A percentile compares a stretch with the other conserved stretches of the same genome.
phyloP scores from a whole-genome alignment of 2,113 vertebrate genomes.

The Bettongia penicillata region DNA sequence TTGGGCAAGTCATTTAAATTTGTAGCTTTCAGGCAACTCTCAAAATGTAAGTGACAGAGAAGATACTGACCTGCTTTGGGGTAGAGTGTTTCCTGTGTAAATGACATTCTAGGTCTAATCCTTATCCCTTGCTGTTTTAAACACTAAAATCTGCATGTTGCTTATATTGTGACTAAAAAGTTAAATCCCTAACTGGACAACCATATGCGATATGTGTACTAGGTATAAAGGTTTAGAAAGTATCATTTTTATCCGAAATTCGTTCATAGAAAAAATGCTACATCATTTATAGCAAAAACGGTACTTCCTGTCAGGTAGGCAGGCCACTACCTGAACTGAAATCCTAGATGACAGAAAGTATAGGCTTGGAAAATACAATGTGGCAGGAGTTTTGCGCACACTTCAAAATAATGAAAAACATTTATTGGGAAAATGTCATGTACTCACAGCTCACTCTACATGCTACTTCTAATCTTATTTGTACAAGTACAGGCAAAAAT shows the following conservation, averaged over 20 bases:
- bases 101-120: neutral
- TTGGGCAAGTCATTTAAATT: neutral
- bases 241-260: neutral
- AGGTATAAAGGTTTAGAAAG: conserved; percentile 2
- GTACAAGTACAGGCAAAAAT: conserved; percentile 72
- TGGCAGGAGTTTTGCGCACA: conserved; percentile 43
- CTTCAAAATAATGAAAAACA: conserved; percentile 78
- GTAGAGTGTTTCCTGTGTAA: neutral
- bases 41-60: neutral
- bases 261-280: neutral
- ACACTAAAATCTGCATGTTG: neutral
- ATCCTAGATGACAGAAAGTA: conserved; percentile 45
- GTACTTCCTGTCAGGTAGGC: conserved; percentile 33
- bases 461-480: conserved; percentile 77
- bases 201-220: conserved; percentile 3
- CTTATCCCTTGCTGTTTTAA: neutral
- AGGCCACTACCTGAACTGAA: conserved; percentile 35
- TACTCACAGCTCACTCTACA: conserved; percentile 65
- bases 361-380: conserved; percentile 45
- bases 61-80: neutral
- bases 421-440: conserved; percentile 77
- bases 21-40: neutral
- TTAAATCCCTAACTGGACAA: neutral
- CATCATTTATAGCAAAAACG: neutral
- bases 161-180: conserved; percentile 3